Evolutionary conservation across 2,888 invertebrate species (phyloP), one percentile per base, ranked within the genome.

Genomic region (Agrochola circellaris): DNA sequence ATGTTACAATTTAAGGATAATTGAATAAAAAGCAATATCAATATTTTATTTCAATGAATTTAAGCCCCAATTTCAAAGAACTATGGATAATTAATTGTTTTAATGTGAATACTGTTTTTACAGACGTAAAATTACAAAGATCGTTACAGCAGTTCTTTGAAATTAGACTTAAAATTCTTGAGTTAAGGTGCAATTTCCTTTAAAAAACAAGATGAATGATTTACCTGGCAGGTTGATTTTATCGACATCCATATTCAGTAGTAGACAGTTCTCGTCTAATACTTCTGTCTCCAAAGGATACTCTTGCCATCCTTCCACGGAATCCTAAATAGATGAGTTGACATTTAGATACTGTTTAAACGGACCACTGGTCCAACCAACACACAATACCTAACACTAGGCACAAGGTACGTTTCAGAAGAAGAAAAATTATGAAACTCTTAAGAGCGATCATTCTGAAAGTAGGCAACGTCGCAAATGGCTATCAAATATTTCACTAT

Each of bases 231-330:
- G 82, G 70, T 92, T 94, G 0, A 94, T 87, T 90, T 96, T 96
- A 58, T 95, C 95, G 0, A 93, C 90, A 20, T 96, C 96, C 94
- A 96, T 94, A 83, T 96, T 95, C 20, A 97, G 90, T 0, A 97
- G 93, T 4, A 97, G 91, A 80, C 97, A 97, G 90, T 95, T 96
- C 84, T 97, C 97, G 79, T 97, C 97, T 66, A 96, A 88, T 0
- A 91, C 93, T 84, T 97, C 97, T 23, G 92, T 94, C 58, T 96
- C 96, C 13, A 96, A 77, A 58, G 94, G 95, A 82, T 95, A 95
- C 81, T 97, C 96, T 74, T 96, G 95, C 95, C 96, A 96, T 15
- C 96, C 96, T 88, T 96, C 97, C 11, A 94, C 95, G 0, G 96
- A 96, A 79, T 97, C 97, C 61, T 61, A 61, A 34, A 61, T 11